Evolutionary conservation across 2,113 vertebrate genomes (phyloP), one percentile per base, ranked within the genome.

Genomic region (Mesitornis unicolor): DNA sequence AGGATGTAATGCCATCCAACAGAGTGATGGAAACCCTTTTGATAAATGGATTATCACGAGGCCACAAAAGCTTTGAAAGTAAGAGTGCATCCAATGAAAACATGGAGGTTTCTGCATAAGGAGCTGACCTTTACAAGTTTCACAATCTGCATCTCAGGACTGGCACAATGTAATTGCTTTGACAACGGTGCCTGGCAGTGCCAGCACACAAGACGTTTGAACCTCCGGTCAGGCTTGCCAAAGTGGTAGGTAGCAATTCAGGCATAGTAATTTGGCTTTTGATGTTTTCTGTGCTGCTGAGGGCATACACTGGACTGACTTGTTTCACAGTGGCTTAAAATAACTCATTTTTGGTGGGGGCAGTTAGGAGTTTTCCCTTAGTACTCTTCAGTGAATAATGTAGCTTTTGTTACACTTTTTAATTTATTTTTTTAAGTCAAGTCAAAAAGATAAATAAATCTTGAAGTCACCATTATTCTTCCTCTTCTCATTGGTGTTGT

Each of bases 41-140:
- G 79, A 84, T 74, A 38, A 42, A 54, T 2, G 13, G 51, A 53
- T 89, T 86, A 93, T 74, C 74, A 29, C 17, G 73, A 53, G 50
- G 79, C 57, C 2, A 0, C 24, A 51, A 48, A 60, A 53, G 67
- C n/a, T 93, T 50, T 91, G 29, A 36, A 81, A 79, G 29, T 24
- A 76, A 84, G 57, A 87, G 56, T 22, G 25, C 36, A 76, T 57
- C 67, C 50, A 67, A 25, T 35, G 38, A 80, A 80, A 88, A 80
- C 42, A 78, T 0, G 0, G 56, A 63, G 22, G 16, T 43, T 93
- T 70, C 50, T 64, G 79, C 42, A 67, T 63, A 47, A 88, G 93
- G 87, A 95, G 70, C 43, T 94, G 95, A 88, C 90, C 92, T 96
- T 95, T 81, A 59, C 7, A 5, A 13, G 19, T 93, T 78, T 94